phyloP scores from a whole-genome alignment of 2,888 invertebrate species.

The Sylvicola fuscatus region DNA sequence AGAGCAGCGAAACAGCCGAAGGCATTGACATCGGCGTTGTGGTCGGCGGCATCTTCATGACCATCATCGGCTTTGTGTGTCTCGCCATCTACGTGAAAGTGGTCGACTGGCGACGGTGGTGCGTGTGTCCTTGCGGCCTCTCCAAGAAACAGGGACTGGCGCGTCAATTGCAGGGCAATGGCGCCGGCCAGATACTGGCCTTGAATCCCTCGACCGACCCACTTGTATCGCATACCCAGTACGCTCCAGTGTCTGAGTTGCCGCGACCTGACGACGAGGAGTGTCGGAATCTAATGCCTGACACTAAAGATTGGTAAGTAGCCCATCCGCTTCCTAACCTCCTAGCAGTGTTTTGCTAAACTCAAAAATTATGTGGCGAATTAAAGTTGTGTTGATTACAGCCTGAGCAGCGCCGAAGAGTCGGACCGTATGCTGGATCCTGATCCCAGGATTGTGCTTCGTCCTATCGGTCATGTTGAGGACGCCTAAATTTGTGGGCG shows the following conservation, averaged over 20 bases:
- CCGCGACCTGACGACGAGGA: conserved; percentile 39
- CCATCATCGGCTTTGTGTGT: conserved; percentile 28
- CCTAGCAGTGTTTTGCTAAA: no score
- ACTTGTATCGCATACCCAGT: conserved; percentile 47
- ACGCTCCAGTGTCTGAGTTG: conserved; percentile 53
- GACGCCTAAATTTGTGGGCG: conserved; percentile 24
- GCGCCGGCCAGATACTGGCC: conserved; percentile 33
- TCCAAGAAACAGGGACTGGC: conserved; percentile 18
- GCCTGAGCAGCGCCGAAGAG: conserved; percentile 46
- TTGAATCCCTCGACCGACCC: conserved; percentile 59
- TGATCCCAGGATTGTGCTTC: conserved; percentile 41
- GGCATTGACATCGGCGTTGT: conserved; percentile 31
- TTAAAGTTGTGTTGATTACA: conserved; percentile 18
- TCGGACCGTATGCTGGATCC: conserved; percentile 56
- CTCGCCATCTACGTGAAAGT: conserved; percentile 19
- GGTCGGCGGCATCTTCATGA: conserved; percentile 38
- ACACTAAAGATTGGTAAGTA: conserved; percentile 50
- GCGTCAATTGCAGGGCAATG: conserved; percentile 22
- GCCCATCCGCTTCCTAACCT: no score
- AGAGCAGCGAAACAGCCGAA: conserved; percentile 11
- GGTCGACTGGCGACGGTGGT: conserved; percentile 19
- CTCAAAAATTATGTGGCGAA: neutral
- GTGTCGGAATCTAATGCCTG: conserved; percentile 51
- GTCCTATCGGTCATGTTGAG: conserved; percentile 40
- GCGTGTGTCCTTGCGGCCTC: conserved; percentile 15